Evolutionary conservation across 2,113 vertebrate species (phyloP).

Genomic region (Accipiter cooperii): DNA sequence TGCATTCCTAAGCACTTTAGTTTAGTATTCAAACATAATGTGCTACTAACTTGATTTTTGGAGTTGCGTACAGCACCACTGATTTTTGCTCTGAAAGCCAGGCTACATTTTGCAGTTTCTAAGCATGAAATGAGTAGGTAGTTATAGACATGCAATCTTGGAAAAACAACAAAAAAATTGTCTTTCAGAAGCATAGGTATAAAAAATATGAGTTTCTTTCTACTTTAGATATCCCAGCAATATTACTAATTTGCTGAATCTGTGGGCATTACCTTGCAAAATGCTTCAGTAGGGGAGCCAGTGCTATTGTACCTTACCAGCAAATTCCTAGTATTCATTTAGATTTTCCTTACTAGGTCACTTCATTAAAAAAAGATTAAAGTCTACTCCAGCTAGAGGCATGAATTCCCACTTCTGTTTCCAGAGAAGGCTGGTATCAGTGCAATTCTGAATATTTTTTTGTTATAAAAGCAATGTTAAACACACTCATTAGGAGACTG

Average conservation of each 20-base stretch:
- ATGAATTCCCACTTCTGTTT: conserved; percentile 22
- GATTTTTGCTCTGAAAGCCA: neutral
- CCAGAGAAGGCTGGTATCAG: neutral
- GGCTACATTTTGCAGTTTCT: neutral
- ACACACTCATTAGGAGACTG: neutral
- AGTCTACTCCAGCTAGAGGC: conserved; percentile 14
- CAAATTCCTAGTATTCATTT: neutral
- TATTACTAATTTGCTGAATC: neutral
- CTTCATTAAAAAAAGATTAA: conserved; percentile 52
- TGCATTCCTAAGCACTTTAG: neutral
- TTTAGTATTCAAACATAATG: neutral
- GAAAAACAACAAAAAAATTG: neutral
- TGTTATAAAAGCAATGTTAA: neutral
- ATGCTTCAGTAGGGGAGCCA: neutral
- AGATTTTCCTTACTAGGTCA: conserved; percentile 44
- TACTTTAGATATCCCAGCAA: neutral
- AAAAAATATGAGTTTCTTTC: neutral
- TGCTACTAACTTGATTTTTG: neutral
- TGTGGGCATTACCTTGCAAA: neutral
- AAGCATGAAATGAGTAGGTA: neutral
- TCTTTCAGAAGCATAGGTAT: neutral
- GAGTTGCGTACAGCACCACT: neutral
- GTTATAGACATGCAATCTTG: neutral
- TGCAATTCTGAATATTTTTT: neutral
- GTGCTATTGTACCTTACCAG: neutral